Conservation (phyloP, 1,140 invertebrate genomes). For the Cherax quadricarinatus region DNA sequence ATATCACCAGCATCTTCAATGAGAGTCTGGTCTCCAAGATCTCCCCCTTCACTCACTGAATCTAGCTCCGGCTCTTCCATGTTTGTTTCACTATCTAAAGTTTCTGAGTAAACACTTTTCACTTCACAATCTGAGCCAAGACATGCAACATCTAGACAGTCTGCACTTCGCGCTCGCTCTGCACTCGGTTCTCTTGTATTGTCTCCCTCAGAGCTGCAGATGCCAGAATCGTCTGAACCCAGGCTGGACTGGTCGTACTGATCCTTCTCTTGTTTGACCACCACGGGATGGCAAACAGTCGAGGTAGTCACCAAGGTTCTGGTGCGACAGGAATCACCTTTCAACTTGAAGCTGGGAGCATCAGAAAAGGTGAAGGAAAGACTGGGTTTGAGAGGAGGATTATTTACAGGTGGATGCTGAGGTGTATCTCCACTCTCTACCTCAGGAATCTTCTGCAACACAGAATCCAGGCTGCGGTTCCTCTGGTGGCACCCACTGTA, state of each 20-base stretch:
- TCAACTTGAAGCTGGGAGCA: constrained; percentile 58
- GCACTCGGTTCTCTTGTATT: constrained; percentile 78
- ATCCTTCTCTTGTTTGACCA: constrained; percentile 65
- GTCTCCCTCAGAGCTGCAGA: constrained; percentile 86
- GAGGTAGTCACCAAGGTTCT: constrained; percentile 40
- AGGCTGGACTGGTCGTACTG: constrained; percentile 84
- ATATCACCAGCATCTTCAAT: constrained; percentile 57
- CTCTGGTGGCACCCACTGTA: constrained; percentile 83
- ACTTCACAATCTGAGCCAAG: constrained; percentile 78
- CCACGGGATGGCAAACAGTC: constrained; percentile 53
- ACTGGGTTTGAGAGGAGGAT: constrained; percentile 57
- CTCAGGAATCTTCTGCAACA: constrained; percentile 89
- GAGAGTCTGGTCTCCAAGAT: constrained; percentile 45
- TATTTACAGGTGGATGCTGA: constrained; percentile 55
- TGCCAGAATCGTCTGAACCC: constrained; percentile 90
- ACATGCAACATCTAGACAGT: constrained; percentile 74
- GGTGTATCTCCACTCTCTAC: constrained; percentile 81
- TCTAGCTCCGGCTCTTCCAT: constrained; percentile 64
- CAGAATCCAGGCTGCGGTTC: constrained; percentile 91
- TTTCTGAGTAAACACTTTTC: constrained; percentile 76
- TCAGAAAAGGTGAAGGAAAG: constrained; percentile 62
- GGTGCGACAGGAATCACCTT: constrained; percentile 46
- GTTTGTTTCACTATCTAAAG: constrained; percentile 63
- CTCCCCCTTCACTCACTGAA: constrained; percentile 42
- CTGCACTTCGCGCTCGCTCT: constrained; percentile 66